Conservation (phyloP, 2,113 vertebrate species). For the Dunckerocampus dactyliophorus region DNA sequence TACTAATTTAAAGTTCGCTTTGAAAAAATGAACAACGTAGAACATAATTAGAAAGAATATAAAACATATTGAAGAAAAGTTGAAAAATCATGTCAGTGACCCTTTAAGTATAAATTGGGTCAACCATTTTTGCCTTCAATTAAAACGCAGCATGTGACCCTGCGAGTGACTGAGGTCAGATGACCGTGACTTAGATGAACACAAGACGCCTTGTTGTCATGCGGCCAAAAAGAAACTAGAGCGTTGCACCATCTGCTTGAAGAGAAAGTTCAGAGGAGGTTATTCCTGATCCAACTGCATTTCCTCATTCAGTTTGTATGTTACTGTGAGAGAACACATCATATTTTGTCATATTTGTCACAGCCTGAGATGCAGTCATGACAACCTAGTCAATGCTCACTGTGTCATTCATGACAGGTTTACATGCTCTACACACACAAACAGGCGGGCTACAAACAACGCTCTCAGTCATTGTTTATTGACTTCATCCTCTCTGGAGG, state of each 20-base stretch:
- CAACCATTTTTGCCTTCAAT: not conserved
- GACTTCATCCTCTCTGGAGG: constrained; percentile 10
- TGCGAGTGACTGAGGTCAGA: not conserved
- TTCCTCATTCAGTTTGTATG: not conserved
- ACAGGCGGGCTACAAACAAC: not conserved
- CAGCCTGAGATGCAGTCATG: not conserved
- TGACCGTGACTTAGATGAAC: not conserved
- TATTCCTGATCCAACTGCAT: not conserved
- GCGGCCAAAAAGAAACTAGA: not conserved
- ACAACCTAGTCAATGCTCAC: not conserved
- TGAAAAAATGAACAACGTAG: no score
- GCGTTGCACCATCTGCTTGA: not conserved
- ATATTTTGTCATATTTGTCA: not conserved
- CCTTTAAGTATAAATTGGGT: not conserved
- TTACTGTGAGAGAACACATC: not conserved
- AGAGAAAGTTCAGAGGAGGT: not conserved
- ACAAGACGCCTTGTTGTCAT: not conserved
- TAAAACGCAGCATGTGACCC: not conserved
- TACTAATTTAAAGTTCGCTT: no score
- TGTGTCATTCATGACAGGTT: not conserved
- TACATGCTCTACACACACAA: constrained; percentile 3
- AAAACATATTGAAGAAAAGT: no score
- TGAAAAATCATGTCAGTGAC: no score
- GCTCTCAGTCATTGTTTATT: constrained; percentile 16
- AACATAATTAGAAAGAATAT: no score